Evolutionary conservation across 1,140 invertebrate species (phyloP).

Genomic region (Micrasema longulum): DNA sequence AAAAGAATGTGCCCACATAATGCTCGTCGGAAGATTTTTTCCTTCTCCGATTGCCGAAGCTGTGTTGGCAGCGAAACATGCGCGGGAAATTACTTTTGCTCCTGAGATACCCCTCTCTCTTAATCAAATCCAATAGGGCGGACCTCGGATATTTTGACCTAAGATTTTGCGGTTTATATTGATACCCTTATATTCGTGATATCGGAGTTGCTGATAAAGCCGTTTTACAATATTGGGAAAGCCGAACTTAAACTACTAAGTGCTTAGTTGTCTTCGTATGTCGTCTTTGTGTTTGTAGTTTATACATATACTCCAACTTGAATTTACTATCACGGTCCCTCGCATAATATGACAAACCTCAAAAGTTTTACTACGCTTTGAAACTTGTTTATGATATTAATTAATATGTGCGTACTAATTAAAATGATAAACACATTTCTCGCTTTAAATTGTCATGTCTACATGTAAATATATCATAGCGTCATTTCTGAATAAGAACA

Average conservation of each 20-base stretch:
- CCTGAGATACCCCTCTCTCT: slow-evolving; percentile 15
- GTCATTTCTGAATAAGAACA: too few relatives aligned
- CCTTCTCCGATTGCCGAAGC: slow-evolving; percentile 23
- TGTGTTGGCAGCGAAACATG: slow-evolving; percentile 19
- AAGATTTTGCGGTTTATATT: slow-evolving; percentile 32
- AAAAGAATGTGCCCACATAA: slow-evolving; percentile 48
- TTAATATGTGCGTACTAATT: too few relatives aligned
- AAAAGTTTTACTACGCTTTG: too few relatives aligned
- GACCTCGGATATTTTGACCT: slow-evolving; percentile 31
- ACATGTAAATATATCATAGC: too few relatives aligned
- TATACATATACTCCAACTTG: too few relatives aligned
- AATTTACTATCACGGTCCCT: too few relatives aligned
- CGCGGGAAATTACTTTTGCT: slow-evolving; percentile 46
- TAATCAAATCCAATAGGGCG: slow-evolving; percentile 47
- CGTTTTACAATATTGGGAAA: slow-evolving; percentile 20
- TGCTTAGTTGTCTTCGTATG: background rate
- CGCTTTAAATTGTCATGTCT: too few relatives aligned
- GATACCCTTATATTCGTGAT: slow-evolving; percentile 26
- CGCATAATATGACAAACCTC: too few relatives aligned
- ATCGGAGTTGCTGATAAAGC: slow-evolving; percentile 28
- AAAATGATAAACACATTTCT: too few relatives aligned
- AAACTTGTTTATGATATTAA: too few relatives aligned
- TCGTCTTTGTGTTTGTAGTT: too few relatives aligned
- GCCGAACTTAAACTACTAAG: slow-evolving; percentile 4
- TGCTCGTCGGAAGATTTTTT: slow-evolving; percentile 43